These are phyloP conservation scores for Scolopax mira DNA, from an alignment of 2,113 vertebrate species.

Conservation along the genomic window DNA sequence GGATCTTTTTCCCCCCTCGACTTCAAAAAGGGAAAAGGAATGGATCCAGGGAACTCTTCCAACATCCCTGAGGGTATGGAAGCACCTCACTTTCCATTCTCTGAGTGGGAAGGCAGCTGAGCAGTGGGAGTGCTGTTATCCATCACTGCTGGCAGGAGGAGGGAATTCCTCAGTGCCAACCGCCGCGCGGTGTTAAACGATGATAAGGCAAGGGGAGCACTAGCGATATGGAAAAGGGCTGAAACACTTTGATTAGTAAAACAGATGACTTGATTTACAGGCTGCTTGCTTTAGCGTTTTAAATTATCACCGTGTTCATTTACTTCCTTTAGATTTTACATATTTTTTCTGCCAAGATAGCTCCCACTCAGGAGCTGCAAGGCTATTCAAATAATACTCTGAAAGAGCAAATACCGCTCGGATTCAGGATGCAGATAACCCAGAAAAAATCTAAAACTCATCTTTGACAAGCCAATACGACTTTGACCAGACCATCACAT, in stretches of 20 bases:
- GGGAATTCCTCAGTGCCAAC: background rate
- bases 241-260: background rate
- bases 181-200: background rate
- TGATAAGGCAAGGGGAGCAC: background rate
- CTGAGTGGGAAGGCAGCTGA: background rate
- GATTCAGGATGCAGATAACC: background rate
- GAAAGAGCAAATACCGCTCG: background rate
- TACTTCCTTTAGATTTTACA: background rate
- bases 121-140: background rate
- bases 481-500: fast-evolving
- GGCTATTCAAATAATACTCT: background rate
- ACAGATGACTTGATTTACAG: background rate
- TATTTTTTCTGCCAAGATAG: background rate
- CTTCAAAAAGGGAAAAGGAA: background rate
- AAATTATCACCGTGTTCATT: background rate
- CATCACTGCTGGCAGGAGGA: background rate
- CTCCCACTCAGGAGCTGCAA: background rate
- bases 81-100: background rate
- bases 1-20: background rate
- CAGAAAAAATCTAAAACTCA: background rate
- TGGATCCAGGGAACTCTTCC: background rate
- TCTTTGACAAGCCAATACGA: background rate
- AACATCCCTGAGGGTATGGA: background rate
- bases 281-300: background rate
- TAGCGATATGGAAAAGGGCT: background rate